Percentiles rank a stretch among this genome's conserved stretches.
These are phyloP conservation scores for Heliconius ethilla DNA, from an alignment of 2,888 invertebrate genomes.

Conservation along the genomic window DNA sequence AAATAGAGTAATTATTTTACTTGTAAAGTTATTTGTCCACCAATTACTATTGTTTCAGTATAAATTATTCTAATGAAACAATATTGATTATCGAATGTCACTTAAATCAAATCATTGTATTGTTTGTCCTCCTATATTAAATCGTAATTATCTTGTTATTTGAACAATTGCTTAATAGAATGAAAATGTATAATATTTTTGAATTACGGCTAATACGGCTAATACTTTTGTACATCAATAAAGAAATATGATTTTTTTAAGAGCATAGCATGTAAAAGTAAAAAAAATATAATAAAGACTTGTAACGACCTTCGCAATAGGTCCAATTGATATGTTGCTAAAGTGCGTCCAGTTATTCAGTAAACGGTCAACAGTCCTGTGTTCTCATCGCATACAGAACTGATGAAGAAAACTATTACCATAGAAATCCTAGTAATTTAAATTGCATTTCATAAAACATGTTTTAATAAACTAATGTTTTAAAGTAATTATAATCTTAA, in stretches of 20 bases:
- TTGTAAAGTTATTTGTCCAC: neutral
- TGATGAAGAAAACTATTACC: conserved; percentile 10
- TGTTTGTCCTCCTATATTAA: no score
- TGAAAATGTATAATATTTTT: no score
- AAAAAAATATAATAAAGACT: no score
- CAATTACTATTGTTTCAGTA: neutral
- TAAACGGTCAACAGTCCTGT: conserved; percentile 15
- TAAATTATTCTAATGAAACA: neutral
- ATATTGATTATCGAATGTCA: no score
- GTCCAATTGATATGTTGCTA: conserved; percentile 19
- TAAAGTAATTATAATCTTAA: no score
- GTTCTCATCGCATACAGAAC: neutral
- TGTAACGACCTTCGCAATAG: neutral
- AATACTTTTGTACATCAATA: neutral
- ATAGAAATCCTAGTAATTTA: neutral
- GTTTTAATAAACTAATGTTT: neutral
- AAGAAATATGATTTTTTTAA: neutral
- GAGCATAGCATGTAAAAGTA: no score
- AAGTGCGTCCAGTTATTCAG: neutral
- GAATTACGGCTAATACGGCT: no score
- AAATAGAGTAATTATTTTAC: neutral
- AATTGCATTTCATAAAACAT: neutral
- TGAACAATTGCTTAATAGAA: no score
- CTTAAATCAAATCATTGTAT: no score
- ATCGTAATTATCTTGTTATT: no score